Evolutionary conservation across 30 jellyfish, hydroid and myxozoan genomes (phyloP).

Genomic region (Turritopsis rubra): DNA sequence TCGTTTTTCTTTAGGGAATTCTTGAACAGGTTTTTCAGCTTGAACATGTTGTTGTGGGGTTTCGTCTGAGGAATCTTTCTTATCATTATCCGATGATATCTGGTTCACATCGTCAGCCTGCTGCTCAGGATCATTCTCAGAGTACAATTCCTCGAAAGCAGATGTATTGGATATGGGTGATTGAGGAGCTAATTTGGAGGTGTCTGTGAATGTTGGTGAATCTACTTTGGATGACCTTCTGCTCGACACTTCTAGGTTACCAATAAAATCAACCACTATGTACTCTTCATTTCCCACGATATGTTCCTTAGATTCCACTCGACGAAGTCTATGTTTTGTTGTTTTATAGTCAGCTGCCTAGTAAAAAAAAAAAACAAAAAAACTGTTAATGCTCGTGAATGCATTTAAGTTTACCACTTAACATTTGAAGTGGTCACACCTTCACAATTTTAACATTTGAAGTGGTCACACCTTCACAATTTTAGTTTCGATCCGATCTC

Average conservation of each 20-base stretch:
- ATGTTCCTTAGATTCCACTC: conserved; percentile 56
- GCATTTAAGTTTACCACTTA: too few species aligned
- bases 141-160: not conserved
- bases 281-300: conserved; percentile 71
- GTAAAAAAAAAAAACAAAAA: too few species aligned
- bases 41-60: too few species aligned
- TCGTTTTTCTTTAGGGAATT: not conserved
- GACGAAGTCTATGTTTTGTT: conserved; percentile 22
- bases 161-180: conserved; percentile 8
- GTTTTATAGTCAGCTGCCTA: not conserved
- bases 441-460: too few species aligned
- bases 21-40: not conserved
- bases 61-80: not conserved
- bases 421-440: too few species aligned
- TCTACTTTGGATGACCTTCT: conserved; percentile 15
- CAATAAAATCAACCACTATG: conserved; percentile 66
- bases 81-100: not conserved
- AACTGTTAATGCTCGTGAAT: too few species aligned
- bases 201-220: not conserved
- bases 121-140: not conserved
- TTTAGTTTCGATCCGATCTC: too few species aligned
- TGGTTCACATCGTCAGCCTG: not conserved
- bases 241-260: conserved; percentile 16
- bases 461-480: too few species aligned
- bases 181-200: not conserved